A percentile compares a stretch with the other conserved stretches of the same genome.
Evolutionary conservation across 2,797 vertebrate genomes (phyloP).

Genomic region (Triplophysa yarkandensis): DNA sequence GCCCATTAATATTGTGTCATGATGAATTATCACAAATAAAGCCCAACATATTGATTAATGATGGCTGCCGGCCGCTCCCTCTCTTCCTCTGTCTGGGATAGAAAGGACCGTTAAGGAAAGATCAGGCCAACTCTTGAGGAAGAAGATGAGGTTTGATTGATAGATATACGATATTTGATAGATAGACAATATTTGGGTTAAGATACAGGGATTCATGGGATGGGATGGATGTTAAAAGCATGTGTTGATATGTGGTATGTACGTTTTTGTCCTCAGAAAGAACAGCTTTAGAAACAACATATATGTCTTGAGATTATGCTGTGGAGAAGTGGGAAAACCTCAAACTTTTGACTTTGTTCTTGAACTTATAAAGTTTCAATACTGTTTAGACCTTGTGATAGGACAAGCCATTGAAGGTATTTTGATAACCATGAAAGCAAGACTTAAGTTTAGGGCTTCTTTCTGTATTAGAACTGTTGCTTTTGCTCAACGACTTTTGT

Average conservation of each 20-base stretch:
- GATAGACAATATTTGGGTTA: conserved; percentile 13
- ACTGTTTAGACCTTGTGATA: background rate
- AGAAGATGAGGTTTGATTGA: conserved; percentile 39
- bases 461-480: too few relatives aligned
- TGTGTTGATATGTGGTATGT: background rate
- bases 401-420: background rate
- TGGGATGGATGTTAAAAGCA: conserved; percentile 17
- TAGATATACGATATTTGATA: too few relatives aligned
- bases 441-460: too few relatives aligned
- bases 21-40: conserved; percentile 97
- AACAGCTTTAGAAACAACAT: background rate
- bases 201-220: conserved; percentile 27
- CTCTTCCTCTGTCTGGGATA: conserved; percentile 55
- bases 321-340: background rate
- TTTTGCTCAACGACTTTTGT: too few relatives aligned
- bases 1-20: conserved; percentile 93
- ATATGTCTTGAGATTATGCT: background rate
- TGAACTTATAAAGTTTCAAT: background rate
- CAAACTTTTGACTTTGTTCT: too few relatives aligned
- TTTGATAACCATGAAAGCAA: too few relatives aligned
- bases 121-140: conserved; percentile 77
- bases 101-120: conserved; percentile 59
- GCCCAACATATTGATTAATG: conserved; percentile 90
- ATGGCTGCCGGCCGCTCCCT: conserved; percentile 85
- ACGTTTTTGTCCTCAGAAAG: too few relatives aligned